Base-by-base conservation (phyloP, 2,113 vertebrate species). In the Cephalopholis sonnerati region DNA sequence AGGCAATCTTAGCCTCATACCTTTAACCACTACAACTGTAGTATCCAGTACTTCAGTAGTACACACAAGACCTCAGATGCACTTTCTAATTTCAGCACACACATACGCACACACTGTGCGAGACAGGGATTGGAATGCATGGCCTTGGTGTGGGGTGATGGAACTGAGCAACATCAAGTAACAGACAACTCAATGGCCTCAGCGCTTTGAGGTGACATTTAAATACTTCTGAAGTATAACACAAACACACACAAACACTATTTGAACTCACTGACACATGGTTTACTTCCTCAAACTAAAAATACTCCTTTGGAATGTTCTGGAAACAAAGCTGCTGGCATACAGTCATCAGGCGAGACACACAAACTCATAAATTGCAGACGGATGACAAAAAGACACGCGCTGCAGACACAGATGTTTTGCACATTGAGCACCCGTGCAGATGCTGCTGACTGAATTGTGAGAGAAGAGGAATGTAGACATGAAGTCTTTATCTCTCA, bases 261-360 rank as follows among this genome's bases (percentile, higher is more conserved):
- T 72, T 90, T 78, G 32, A 77, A 86, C 73, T 86, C 51, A 66
- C 2, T 69, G 63, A 82, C 90, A 83, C 39, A 85, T 87, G 79
- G 36, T 76, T 74, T 29, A 63, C 65, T 90, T 89, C 62, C 64
- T 82, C 2, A 61, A 27, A 5, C 91, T 83, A 90, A 88, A 91
- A 91, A 92, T 90, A 92, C 48, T 59, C 24, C 39, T 54, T 41
- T 61, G 88, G 90, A 93, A 91, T 92, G 87, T 89, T 87, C 78
- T 63, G 66, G 74, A 73, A 53, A 63, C 46, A 51, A 44, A 27
- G 2, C 61, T 48, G 41, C 55, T 32, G 57, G 76, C 36, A 27
- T 36, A 61, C 24, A 1, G 22, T 73, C 39, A 39, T 63, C 48
- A 39, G 29, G 22, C 32, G 0, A 66, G 11, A 68, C 71, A 63